Conservation (phyloP, 2,888 invertebrate genomes). For the Clepsis dumicolana region DNA sequence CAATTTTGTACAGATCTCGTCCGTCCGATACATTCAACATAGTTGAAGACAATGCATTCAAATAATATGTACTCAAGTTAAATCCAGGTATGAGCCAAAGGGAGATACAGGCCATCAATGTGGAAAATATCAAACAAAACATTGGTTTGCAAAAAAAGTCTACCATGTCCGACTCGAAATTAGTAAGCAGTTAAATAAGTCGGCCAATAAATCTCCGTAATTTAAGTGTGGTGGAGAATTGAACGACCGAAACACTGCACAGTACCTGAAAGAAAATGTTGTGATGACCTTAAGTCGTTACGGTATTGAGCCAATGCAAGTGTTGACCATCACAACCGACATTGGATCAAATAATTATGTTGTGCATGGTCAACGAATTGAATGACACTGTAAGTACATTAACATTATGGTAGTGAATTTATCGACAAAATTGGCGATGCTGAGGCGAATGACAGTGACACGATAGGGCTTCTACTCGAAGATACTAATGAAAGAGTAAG, state of each 20-base stretch:
- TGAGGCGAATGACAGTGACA: too few relatives aligned
- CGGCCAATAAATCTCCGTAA: not conserved
- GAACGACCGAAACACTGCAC: conserved; percentile 12
- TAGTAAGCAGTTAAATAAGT: conserved; percentile 1
- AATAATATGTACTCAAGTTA: not conserved
- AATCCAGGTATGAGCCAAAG: conserved; percentile 13
- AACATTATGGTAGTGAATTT: too few relatives aligned
- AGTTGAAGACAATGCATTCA: conserved; percentile 4
- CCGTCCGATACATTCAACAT: conserved; percentile 9
- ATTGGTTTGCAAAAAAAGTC: not conserved
- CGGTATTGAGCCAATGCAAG: conserved; percentile 4
- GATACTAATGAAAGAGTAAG: too few relatives aligned
- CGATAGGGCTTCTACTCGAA: too few relatives aligned
- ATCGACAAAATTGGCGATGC: too few relatives aligned
- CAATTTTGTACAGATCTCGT: conserved; percentile 6
- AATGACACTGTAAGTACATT: too few relatives aligned
- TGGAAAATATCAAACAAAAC: conserved; percentile 8
- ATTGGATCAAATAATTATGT: too few relatives aligned
- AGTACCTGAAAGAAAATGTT: conserved; percentile 9
- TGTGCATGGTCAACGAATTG: too few relatives aligned
- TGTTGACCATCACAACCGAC: conserved; percentile 13
- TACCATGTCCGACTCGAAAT: not conserved
- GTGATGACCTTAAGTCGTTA: conserved; percentile 6
- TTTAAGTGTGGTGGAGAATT: conserved; percentile 9
- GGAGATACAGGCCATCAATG: conserved; percentile 5